phyloP scores from a whole-genome alignment of 1,140 invertebrate species.

The Pseudomyrmex sp. region DNA sequence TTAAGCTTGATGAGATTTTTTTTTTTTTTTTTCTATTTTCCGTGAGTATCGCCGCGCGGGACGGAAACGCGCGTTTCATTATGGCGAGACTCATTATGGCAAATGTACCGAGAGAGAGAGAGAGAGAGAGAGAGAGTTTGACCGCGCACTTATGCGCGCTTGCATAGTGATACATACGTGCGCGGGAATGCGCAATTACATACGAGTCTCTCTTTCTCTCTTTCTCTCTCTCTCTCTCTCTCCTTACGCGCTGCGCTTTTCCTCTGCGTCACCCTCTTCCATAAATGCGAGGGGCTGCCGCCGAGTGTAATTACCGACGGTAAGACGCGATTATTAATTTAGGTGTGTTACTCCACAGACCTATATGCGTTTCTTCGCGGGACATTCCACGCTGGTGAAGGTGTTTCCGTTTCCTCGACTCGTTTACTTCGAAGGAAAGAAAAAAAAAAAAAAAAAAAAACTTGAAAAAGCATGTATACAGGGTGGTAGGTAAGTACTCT shows the following conservation, averaged over 20 bases:
- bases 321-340: slow-evolving; percentile 70
- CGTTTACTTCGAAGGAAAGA: background rate
- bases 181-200: slow-evolving; percentile 63
- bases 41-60: background rate
- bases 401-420: background rate
- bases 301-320: slow-evolving; percentile 62
- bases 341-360: slow-evolving; percentile 65
- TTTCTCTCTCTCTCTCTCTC: slow-evolving; percentile 16
- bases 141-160: slow-evolving; percentile 48
- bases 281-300: background rate
- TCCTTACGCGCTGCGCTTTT: background rate
- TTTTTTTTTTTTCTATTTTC: background rate
- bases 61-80: slow-evolving; percentile 33
- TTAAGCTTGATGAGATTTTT: background rate
- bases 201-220: slow-evolving; percentile 17
- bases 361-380: slow-evolving; percentile 40
- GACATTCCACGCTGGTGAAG: background rate
- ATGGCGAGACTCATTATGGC: slow-evolving; percentile 71
- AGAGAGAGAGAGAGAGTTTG: background rate
- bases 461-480: background rate
- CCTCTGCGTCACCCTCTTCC: background rate
- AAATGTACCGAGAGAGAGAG: slow-evolving; percentile 57
- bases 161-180: slow-evolving; percentile 32
- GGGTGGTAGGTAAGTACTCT: no score
- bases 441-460: no score